A percentile compares a stretch with the other conserved stretches of the same genome.
Conservation (phyloP, 2,888 invertebrate genomes). For the Orthosia cruda region DNA sequence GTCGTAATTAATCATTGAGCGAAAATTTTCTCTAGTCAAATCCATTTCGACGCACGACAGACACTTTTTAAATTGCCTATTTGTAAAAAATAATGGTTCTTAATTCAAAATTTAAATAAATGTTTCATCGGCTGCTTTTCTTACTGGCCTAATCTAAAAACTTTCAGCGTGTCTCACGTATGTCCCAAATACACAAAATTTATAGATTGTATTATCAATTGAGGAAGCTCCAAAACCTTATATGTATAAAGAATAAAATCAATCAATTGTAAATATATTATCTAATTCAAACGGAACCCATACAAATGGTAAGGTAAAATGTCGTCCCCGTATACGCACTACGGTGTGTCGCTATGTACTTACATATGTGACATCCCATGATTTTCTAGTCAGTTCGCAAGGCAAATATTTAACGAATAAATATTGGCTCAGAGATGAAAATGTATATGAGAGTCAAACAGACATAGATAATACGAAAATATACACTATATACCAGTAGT, state of each 20-base stretch:
- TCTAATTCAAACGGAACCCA: slow-evolving; percentile 32
- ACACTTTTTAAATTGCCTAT: too few species aligned
- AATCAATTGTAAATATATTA: not conserved
- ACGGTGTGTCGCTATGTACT: slow-evolving; percentile 1
- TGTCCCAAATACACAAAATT: not conserved
- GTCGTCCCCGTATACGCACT: not conserved
- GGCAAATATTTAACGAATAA: slow-evolving; percentile 72
- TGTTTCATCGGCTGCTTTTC: too few species aligned
- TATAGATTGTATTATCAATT: not conserved
- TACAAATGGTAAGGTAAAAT: slow-evolving; percentile 12
- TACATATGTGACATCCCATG: slow-evolving; percentile 30
- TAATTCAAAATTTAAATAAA: too few species aligned
- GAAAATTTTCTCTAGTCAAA: too few species aligned
- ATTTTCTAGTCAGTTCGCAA: slow-evolving; percentile 63
- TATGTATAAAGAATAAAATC: not conserved
- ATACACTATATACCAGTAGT: slow-evolving; percentile 24
- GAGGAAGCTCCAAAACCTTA: not conserved
- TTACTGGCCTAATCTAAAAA: too few species aligned
- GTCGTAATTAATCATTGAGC: too few species aligned
- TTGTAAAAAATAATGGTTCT: too few species aligned
- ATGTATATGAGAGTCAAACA: slow-evolving; percentile 64
- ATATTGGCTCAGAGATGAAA: slow-evolving; percentile 72
- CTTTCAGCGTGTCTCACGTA: too few species aligned
- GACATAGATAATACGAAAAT: slow-evolving; percentile 35
- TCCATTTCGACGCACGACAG: too few species aligned